Evolutionary conservation across 2,113 vertebrate genomes (phyloP).

Genomic region (Platysteira castanea): DNA sequence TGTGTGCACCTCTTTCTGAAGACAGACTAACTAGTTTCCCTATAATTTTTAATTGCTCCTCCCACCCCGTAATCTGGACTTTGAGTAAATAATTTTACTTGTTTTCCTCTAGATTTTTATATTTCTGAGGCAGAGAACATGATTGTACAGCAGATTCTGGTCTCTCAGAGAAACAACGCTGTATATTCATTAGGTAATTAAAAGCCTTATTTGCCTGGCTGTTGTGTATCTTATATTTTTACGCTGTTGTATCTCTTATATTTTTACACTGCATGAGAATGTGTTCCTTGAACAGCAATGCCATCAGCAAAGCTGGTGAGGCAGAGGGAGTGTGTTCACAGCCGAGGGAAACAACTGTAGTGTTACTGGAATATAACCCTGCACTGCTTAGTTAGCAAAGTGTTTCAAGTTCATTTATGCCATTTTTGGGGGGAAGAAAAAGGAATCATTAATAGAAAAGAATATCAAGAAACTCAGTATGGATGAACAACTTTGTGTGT

Average conservation of each 20-base stretch:
- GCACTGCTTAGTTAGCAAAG: background rate
- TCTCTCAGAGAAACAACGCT: background rate
- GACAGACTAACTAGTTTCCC: background rate
- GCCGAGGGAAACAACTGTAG: background rate
- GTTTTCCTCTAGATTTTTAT: background rate
- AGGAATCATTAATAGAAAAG: background rate
- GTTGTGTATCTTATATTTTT: background rate
- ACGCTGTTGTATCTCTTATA: background rate
- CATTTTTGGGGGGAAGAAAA: background rate
- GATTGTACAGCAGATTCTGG: background rate
- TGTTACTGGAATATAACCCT: background rate
- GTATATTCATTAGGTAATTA: background rate
- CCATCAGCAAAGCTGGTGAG: background rate
- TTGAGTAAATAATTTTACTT: background rate
- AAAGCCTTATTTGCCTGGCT: background rate
- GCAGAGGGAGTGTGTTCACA: background rate
- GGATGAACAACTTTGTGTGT: fast-evolving
- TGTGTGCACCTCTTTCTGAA: background rate
- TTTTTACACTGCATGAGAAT: background rate
- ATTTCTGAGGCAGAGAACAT: background rate
- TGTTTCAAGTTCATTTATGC: background rate
- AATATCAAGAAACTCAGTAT: background rate
- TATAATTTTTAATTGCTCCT: background rate
- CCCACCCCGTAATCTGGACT: background rate
- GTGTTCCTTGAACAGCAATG: background rate